phyloP scores from a whole-genome alignment of 2,888 invertebrate genomes.

The Noctua pronuba region DNA sequence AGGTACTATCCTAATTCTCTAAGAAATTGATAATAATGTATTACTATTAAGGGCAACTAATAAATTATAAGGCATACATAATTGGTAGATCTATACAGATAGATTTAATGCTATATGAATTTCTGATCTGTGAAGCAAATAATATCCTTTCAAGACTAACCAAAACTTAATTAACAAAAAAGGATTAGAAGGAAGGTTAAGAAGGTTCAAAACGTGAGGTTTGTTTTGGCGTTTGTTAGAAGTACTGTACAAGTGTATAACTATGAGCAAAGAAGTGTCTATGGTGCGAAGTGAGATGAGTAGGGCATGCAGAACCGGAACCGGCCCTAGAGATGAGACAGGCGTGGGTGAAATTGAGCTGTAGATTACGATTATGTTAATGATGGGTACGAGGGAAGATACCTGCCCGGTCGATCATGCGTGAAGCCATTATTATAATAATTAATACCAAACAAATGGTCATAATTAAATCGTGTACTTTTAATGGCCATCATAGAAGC shows the following conservation, averaged over 20 bases:
- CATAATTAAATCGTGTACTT: slow-evolving; percentile 62
- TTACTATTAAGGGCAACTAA: background rate
- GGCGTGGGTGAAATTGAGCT: background rate
- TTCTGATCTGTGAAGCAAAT: slow-evolving; percentile 8
- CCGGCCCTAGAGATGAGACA: too few relatives aligned
- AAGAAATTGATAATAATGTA: background rate
- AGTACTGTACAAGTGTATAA: too few relatives aligned
- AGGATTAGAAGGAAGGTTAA: background rate
- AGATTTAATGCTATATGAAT: background rate
- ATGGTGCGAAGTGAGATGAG: too few relatives aligned
- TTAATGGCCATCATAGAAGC: slow-evolving; percentile 62
- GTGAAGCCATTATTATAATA: slow-evolving; percentile 16
- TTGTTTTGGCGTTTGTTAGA: too few relatives aligned
- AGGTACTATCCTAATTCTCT: background rate
- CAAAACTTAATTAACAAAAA: background rate
- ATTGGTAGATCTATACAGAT: background rate
- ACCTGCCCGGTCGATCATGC: background rate
- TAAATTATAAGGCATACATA: background rate
- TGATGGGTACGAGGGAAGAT: too few relatives aligned
- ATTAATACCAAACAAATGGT: slow-evolving; percentile 40
- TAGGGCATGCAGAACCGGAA: too few relatives aligned
- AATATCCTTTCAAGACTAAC: background rate
- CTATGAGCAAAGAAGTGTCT: too few relatives aligned
- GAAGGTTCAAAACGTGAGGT: too few relatives aligned
- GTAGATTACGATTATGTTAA: too few relatives aligned